Conservation (phyloP, 1,140 invertebrate genomes). For the Aphis gossypii region DNA sequence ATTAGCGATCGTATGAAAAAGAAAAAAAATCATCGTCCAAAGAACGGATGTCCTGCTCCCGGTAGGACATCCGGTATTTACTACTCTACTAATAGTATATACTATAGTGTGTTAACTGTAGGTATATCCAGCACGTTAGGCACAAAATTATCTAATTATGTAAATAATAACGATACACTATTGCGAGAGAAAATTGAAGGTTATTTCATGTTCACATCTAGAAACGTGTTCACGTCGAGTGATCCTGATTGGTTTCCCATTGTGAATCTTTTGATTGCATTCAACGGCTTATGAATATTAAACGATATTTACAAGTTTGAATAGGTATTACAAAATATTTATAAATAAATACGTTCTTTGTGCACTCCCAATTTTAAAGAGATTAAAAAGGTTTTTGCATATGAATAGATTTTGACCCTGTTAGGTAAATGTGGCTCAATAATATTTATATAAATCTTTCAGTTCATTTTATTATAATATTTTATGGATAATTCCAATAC, state of each 20-base stretch:
- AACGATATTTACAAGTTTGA: not conserved
- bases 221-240: slow-evolving; percentile 26
- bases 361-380: not conserved
- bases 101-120: not conserved
- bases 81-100: not conserved
- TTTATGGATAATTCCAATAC: not conserved
- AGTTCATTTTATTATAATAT: not conserved
- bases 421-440: not conserved
- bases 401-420: not conserved
- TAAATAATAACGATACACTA: slow-evolving; percentile 46
- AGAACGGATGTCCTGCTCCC: slow-evolving; percentile 56
- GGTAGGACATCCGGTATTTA: slow-evolving; percentile 42
- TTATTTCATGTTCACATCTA: not conserved
- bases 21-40: slow-evolving; percentile 14
- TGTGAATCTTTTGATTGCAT: not conserved
- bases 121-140: not conserved
- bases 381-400: not conserved
- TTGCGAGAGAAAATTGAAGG: slow-evolving; percentile 12
- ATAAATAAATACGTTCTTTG: not conserved
- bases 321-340: slow-evolving; percentile 1
- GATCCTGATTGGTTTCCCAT: not conserved
- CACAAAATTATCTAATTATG: slow-evolving; percentile 45
- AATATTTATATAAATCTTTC: not conserved
- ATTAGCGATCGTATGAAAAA: not conserved
- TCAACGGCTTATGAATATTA: slow-evolving; percentile 14